Evolutionary conservation across 2,888 invertebrate species (phyloP).

Genomic region (Crossocerus cetratus): DNA sequence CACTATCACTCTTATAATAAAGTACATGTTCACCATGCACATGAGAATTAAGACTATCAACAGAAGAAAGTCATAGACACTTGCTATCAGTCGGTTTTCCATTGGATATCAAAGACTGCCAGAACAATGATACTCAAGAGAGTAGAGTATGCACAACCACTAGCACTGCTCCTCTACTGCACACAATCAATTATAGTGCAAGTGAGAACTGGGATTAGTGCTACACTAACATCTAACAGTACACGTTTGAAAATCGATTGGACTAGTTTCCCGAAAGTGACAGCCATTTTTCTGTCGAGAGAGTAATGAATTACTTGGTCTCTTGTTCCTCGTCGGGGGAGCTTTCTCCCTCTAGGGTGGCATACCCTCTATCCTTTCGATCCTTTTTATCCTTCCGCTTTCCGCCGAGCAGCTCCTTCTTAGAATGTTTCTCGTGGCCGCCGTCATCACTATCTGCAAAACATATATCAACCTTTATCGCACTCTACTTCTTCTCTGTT

Average conservation of each 20-base stretch:
- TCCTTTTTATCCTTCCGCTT: slow-evolving; percentile 91
- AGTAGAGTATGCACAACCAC: background rate
- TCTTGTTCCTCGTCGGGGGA: slow-evolving; percentile 93
- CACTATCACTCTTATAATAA: slow-evolving; percentile 52
- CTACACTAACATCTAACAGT: slow-evolving; percentile 25
- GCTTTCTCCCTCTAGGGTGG: slow-evolving; percentile 94
- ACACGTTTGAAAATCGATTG: slow-evolving; percentile 34
- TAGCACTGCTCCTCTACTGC: too few species aligned
- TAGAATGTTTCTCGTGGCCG: slow-evolving; percentile 87
- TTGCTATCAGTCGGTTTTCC: slow-evolving; percentile 52
- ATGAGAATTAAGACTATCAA: slow-evolving; percentile 49
- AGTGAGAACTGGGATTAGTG: too few species aligned
- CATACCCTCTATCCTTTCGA: slow-evolving; percentile 93
- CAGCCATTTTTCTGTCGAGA: background rate
- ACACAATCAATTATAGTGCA: too few species aligned
- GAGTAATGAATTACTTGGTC: slow-evolving; percentile 81
- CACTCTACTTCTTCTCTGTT: background rate
- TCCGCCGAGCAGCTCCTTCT: slow-evolving; percentile 87
- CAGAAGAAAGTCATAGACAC: slow-evolving; percentile 50
- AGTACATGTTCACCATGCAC: slow-evolving; percentile 58
- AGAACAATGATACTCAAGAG: background rate
- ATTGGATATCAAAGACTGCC: slow-evolving; percentile 18
- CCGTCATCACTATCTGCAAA: slow-evolving; percentile 86
- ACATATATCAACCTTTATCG: background rate
- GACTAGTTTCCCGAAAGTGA: background rate